These are phyloP conservation scores for Oreamnos americanus DNA, from an alignment of 2,113 vertebrate genomes.

Conservation along the genomic window DNA sequence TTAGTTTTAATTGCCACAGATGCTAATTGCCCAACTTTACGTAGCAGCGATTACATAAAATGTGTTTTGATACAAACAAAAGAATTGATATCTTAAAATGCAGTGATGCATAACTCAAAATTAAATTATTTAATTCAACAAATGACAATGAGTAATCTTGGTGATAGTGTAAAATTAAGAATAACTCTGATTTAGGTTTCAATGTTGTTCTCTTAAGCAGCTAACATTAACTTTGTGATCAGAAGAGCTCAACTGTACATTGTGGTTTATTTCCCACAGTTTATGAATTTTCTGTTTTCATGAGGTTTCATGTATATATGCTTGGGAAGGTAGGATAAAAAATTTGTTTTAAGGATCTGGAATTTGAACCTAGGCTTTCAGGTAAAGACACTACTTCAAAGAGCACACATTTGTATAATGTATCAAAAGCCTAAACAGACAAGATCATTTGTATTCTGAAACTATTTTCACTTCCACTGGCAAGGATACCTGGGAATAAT, in stretches of 20 bases:
- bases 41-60: background rate
- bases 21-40: conserved; percentile 3
- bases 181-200: background rate
- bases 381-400: background rate
- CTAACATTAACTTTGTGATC: background rate
- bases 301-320: background rate
- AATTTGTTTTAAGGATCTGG: background rate
- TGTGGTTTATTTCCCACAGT: background rate
- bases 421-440: background rate
- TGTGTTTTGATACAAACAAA: background rate
- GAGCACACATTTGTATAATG: background rate
- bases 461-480: background rate
- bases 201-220: background rate
- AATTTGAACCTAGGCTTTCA: background rate
- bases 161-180: background rate
- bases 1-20: background rate
- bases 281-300: background rate
- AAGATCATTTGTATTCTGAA: background rate
- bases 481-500: background rate
- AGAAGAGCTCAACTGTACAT: background rate
- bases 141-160: background rate
- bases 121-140: background rate
- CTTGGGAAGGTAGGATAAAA: background rate
- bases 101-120: background rate
- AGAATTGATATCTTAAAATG: background rate